Conservation (phyloP, 2,113 vertebrate species). For the Phrynocephalus versicolor region DNA sequence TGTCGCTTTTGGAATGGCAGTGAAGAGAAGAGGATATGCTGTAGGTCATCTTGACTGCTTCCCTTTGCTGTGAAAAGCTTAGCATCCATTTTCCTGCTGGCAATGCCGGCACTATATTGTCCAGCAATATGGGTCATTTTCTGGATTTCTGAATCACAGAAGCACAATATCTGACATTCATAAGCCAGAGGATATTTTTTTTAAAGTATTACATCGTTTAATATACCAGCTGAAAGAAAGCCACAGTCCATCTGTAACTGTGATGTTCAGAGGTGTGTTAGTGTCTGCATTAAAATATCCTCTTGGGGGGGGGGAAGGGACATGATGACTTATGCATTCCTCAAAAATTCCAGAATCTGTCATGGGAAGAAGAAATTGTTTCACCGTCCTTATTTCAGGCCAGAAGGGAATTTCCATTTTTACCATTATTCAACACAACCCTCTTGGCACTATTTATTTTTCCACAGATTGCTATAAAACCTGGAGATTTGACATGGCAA, state of each 20-base stretch:
- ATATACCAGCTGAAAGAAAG: not conserved
- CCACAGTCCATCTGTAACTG: not conserved
- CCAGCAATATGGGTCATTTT: too few species aligned
- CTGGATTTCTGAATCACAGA: too few species aligned
- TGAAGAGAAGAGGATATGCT: too few species aligned
- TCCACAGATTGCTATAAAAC: not conserved
- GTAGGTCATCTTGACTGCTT: too few species aligned
- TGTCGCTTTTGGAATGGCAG: too few species aligned
- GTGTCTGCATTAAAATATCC: conserved; percentile 14
- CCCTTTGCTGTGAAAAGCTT: too few species aligned
- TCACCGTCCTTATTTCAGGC: not conserved
- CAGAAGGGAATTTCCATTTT: conserved; percentile 20
- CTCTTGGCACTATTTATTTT: not conserved
- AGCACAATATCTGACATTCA: too few species aligned
- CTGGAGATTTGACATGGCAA: not conserved
- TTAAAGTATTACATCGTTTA: too few species aligned
- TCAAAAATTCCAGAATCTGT: conserved; percentile 23
- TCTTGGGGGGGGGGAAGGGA: conserved; percentile 4
- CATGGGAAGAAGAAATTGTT: not conserved
- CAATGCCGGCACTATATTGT: too few species aligned
- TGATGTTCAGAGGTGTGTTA: not conserved
- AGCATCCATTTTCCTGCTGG: too few species aligned
- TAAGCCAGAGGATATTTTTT: too few species aligned
- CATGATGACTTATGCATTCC: not conserved
- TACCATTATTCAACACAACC: conserved; percentile 11